Evolutionary conservation across 2,797 vertebrate genomes (phyloP).

Genomic region (Rallus crepitans): DNA sequence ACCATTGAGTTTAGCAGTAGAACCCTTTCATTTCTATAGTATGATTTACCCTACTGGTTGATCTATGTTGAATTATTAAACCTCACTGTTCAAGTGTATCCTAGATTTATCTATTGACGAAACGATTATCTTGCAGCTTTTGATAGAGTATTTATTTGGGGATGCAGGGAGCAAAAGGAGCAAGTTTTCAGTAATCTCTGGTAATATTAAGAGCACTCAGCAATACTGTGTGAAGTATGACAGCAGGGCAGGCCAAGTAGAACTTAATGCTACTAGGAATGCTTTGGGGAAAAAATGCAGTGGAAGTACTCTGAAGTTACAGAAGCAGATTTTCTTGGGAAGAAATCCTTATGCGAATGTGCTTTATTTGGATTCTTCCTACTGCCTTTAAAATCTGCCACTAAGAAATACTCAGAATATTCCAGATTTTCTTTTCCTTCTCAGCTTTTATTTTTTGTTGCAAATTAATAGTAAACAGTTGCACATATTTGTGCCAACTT

Average conservation of each 20-base stretch:
- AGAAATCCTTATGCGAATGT: not conserved
- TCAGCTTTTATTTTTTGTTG: not conserved
- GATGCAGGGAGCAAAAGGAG: not conserved
- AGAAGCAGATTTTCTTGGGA: not conserved
- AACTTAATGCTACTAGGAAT: not conserved
- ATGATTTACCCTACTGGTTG: not conserved
- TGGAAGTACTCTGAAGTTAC: not conserved
- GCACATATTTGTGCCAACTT: not conserved
- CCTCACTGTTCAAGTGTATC: not conserved
- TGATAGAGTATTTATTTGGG: not conserved
- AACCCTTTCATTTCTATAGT: not conserved
- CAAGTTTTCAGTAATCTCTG: not conserved
- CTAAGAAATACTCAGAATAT: not conserved
- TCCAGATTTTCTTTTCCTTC: not conserved
- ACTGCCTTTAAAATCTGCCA: not conserved
- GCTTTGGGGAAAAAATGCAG: not conserved
- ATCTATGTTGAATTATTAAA: not conserved
- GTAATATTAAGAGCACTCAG: not conserved
- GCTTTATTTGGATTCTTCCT: not conserved
- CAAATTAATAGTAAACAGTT: not conserved
- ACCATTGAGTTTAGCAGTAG: not conserved
- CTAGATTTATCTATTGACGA: not conserved
- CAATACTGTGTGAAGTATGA: not conserved
- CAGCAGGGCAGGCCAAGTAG: not conserved
- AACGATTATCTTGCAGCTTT: slow-evolving; percentile 7